These are phyloP conservation scores for Diadegma fenestrale DNA, from an alignment of 2,888 invertebrate genomes.

Conservation along the genomic window DNA sequence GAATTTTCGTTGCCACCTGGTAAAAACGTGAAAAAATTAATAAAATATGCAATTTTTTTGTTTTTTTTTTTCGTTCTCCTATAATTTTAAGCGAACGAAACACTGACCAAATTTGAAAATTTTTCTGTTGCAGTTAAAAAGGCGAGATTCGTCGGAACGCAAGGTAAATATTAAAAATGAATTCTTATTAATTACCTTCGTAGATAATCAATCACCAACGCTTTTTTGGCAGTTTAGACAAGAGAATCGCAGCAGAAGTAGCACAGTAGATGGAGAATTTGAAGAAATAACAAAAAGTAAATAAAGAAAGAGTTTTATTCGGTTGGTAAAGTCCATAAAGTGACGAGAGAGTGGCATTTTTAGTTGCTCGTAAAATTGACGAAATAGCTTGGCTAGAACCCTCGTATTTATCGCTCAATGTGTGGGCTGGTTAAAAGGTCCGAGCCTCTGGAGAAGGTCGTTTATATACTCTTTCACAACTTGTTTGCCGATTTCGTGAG, in stretches of 20 bases:
- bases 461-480: slow-evolving; percentile 22
- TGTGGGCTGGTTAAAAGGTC: slow-evolving; percentile 24
- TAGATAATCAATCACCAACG: slow-evolving; percentile 31
- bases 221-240: slow-evolving; percentile 26
- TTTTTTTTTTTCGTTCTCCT: not conserved
- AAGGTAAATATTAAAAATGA: slow-evolving; percentile 86
- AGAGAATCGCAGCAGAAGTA: slow-evolving; percentile 29
- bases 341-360: slow-evolving; percentile 47
- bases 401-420: slow-evolving; percentile 35
- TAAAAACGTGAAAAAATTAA: not conserved
- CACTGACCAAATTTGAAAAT: slow-evolving; percentile 70
- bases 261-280: slow-evolving; percentile 36
- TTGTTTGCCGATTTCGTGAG: slow-evolving; percentile 24
- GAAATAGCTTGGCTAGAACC: slow-evolving; percentile 51
- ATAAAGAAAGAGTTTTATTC: slow-evolving; percentile 35
- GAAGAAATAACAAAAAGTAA: slow-evolving; percentile 3
- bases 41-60: not conserved
- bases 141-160: slow-evolving; percentile 93
- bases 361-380: slow-evolving; percentile 58
- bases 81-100: slow-evolving; percentile 1
- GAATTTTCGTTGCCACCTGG: not conserved
- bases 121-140: slow-evolving; percentile 93
- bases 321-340: slow-evolving; percentile 52
- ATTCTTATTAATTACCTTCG: not conserved
- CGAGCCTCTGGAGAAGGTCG: slow-evolving; percentile 21